A percentile compares a stretch with the other conserved stretches of the same genome.
Evolutionary conservation across 2,888 invertebrate genomes (phyloP).

Genomic region (Fragum sueziense): DNA sequence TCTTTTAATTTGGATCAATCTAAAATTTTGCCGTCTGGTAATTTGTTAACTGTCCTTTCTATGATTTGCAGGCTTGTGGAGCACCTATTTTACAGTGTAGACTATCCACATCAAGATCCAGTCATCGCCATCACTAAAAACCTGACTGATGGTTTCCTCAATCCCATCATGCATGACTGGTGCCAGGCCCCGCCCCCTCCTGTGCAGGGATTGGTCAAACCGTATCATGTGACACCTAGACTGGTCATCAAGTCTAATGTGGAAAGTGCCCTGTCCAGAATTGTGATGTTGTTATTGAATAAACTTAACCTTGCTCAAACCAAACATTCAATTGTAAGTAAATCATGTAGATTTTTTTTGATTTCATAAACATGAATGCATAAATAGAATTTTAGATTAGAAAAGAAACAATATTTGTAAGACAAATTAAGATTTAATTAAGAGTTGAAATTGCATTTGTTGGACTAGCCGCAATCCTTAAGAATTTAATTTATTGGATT

Average conservation of each 20-base stretch:
- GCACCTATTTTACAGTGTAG: conserved; percentile 80
- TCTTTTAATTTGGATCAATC: too few species aligned
- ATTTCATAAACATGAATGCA: too few species aligned
- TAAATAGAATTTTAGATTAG: too few species aligned
- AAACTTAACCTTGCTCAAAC: conserved; percentile 86
- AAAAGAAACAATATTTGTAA: too few species aligned
- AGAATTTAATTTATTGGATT: too few species aligned
- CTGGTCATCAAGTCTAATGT: conserved; percentile 67
- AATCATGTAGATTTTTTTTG: too few species aligned
- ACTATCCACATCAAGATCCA: conserved; percentile 84
- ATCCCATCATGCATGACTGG: conserved; percentile 78
- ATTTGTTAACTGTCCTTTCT: too few species aligned
- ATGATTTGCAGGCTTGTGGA: conserved; percentile 80
- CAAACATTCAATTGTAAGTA: conserved; percentile 87
- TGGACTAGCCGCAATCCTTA: too few species aligned
- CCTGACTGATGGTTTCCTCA: conserved; percentile 76
- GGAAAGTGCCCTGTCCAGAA: conserved; percentile 85
- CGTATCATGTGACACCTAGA: conserved; percentile 74
- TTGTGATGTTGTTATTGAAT: conserved; percentile 84
- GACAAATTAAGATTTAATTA: too few species aligned
- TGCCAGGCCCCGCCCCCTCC: conserved; percentile 82
- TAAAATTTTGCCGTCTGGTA: too few species aligned
- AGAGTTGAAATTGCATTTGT: too few species aligned
- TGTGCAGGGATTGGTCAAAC: conserved; percentile 84
- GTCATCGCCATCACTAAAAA: conserved; percentile 84